A percentile compares a stretch with the other conserved stretches of the same genome.
phyloP scores from a whole-genome alignment of 1,140 invertebrate species.

The Bombus waltoni region DNA sequence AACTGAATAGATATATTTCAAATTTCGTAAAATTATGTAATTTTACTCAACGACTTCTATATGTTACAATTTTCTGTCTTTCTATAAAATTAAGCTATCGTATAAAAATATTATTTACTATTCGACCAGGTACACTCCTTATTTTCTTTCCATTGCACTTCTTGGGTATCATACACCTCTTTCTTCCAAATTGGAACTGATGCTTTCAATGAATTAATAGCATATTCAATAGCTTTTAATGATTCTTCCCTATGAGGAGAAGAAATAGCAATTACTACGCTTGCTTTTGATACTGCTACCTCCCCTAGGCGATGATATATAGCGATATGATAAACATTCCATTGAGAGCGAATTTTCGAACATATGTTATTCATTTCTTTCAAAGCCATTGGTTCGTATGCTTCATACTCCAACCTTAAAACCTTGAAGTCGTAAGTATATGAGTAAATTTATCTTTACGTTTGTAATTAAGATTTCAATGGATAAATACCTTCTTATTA shows the following conservation, averaged over 20 bases:
- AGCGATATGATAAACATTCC: constrained; percentile 90
- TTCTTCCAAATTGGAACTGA: constrained; percentile 98
- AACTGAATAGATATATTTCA: constrained; percentile 16
- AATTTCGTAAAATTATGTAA: constrained; percentile 10
- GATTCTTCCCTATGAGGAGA: constrained; percentile 93
- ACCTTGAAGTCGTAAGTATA: constrained; percentile 84
- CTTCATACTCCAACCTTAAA: constrained; percentile 94
- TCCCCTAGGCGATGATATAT: constrained; percentile 92
- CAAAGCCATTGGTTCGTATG: constrained; percentile 95
- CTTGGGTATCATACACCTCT: constrained; percentile 90
- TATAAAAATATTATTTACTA: constrained; percentile 73
- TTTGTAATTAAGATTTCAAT: constrained; percentile 21
- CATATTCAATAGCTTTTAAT: constrained; percentile 91
- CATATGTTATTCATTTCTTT: constrained; percentile 93
- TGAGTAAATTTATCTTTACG: background rate
- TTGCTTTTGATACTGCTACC: constrained; percentile 94
- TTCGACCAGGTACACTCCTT: constrained; percentile 89
- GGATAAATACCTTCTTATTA: constrained; percentile 86
- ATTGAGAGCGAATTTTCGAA: constrained; percentile 86
- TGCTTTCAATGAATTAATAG: constrained; percentile 93
- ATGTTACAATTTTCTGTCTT: background rate
- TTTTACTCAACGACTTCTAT: background rate
- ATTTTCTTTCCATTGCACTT: constrained; percentile 90
- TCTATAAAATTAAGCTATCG: background rate
- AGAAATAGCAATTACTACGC: constrained; percentile 95